Evolutionary conservation across 2,113 vertebrate species (phyloP).

Genomic region (Serilophus lunatus): DNA sequence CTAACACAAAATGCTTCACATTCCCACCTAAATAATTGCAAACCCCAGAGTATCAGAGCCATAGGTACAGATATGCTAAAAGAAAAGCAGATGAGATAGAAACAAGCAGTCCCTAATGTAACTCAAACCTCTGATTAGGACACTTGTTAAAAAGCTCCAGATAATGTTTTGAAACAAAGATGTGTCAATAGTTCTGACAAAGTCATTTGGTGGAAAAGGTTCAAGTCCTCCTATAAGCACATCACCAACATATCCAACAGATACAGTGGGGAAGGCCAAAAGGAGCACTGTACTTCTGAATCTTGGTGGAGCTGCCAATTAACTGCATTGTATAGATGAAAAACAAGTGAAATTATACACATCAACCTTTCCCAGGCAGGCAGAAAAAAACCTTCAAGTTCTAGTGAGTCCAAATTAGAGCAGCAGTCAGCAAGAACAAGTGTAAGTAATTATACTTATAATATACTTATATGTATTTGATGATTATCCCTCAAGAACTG

Average conservation of each 20-base stretch:
- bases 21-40: not conserved
- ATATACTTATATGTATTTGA: too few species aligned
- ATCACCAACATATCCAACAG: not conserved
- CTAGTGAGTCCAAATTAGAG: not conserved
- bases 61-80: not conserved
- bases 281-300: not conserved
- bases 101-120: not conserved
- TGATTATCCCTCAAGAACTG: not conserved
- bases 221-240: not conserved
- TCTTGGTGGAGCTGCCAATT: not conserved
- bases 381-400: not conserved
- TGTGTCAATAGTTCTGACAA: not conserved
- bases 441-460: too few species aligned
- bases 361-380: not conserved
- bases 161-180: not conserved
- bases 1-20: not conserved
- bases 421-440: not conserved
- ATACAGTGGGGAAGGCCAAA: not conserved
- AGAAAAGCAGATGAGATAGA: rapidly evolving
- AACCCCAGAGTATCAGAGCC: not conserved
- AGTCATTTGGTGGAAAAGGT: not conserved
- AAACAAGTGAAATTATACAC: not conserved
- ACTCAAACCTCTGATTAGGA: not conserved
- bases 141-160: not conserved
- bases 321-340: not conserved